Base-by-base conservation (phyloP, 92 coral and sea anemone genomes). In the Micromussa lordhowensis region DNA sequence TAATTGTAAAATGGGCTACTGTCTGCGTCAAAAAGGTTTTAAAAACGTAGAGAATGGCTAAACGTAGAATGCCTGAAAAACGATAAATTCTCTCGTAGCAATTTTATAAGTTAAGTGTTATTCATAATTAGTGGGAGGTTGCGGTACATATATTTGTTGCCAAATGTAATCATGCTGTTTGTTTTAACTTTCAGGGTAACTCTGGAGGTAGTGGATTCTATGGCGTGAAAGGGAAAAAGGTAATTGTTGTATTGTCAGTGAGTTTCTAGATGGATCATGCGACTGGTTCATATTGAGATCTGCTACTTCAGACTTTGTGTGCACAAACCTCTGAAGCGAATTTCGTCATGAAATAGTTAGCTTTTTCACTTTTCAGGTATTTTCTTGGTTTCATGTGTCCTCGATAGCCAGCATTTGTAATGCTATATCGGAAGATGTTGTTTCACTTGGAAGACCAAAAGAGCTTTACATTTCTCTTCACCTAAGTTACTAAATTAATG, bases 211-310 rank as follows among this genome's bases (percentile, higher is more conserved):
- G 7, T 64, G 95, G 95, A 51, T 36, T 44, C 64, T 83, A 79
- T 83, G 95, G 92, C 84, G 51, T 30, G 18, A 78, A 78, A 86
- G 89, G 83, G 35, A 78, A 77, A 86, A 86, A 77, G 89, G 89
- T 86, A 72, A 28, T 59, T 57, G 13, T 18, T 13, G 9, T 12
- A 31, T 22, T 31, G n/a, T 72, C 5, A 31, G 48, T 17, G 26
- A 35, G 30, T 18, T 19, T 7, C 22, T 5, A 1, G 77, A 17
- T 72, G 3, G 21, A 72, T 55, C 21, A 55, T 5, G 71, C 17
- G 38, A 49, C n/a, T 48, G 16, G 8, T 49, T 29, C 12, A 77
- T 24, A 44, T 13, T 44, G 51, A 44, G 51, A 13, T 16, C n/a
- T 24, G 64, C 24, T 18, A 15, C n/a, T 74, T 9, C 28, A 21